Evolutionary conservation across 2,113 vertebrate species (phyloP).

Genomic region (Mesembrinibis cayennensis): DNA sequence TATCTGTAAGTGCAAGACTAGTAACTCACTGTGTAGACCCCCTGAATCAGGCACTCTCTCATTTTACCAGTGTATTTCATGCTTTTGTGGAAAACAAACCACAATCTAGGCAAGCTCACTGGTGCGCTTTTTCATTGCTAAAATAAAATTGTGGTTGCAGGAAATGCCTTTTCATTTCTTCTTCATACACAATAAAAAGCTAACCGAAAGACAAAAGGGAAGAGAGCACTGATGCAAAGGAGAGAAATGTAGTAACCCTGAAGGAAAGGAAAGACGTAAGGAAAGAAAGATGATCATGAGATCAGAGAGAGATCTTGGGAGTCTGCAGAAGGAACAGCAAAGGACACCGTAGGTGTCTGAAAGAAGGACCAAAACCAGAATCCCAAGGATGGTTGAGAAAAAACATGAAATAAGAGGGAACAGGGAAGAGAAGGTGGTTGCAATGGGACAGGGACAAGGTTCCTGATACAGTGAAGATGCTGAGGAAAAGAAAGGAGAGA

Average conservation of each 20-base stretch:
- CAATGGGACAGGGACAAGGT: not conserved
- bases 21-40: not conserved
- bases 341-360: not conserved
- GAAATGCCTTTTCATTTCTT: not conserved
- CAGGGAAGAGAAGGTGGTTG: not conserved
- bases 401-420: not conserved
- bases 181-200: not conserved
- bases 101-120: not conserved
- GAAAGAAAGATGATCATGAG: not conserved
- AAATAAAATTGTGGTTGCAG: not conserved
- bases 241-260: not conserved
- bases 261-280: fast-evolving
- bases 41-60: not conserved
- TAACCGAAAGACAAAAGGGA: not conserved
- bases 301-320: not conserved
- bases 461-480: not conserved
- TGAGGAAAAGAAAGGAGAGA: not conserved
- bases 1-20: not conserved
- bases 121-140: not conserved
- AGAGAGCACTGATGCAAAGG: not conserved
- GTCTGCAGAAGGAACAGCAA: not conserved
- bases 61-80: not conserved
- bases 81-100: not conserved
- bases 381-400: not conserved
- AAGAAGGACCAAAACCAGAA: not conserved